Percentiles rank a stretch among this genome's conserved stretches.
phyloP scores from a whole-genome alignment of 35 echinoderm and acorn worm species.

The Apostichopus japonicus region DNA sequence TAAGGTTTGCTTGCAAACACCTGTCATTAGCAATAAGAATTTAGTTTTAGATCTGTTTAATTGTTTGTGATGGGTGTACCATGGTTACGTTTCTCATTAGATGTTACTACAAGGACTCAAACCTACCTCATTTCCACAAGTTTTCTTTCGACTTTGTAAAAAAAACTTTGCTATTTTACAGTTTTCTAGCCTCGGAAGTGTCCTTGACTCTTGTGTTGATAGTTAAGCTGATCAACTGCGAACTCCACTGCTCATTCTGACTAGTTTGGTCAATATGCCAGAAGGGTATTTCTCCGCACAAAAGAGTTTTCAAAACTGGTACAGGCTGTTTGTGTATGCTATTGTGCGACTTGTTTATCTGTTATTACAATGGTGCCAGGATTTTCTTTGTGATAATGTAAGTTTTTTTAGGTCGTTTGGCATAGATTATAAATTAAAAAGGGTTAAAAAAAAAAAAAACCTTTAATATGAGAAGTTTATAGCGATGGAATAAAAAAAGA shows the following conservation, averaged over 20 bases:
- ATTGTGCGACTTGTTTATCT: constrained; percentile 37
- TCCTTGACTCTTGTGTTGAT: constrained; percentile 3
- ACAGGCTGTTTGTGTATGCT: constrained; percentile 16
- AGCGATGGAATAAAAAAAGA: neutral
- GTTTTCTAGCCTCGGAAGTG: neutral
- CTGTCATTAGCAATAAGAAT: neutral
- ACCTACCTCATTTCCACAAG: neutral
- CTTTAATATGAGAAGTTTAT: neutral
- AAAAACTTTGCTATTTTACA: neutral
- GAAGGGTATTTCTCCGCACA: neutral
- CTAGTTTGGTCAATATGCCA: constrained; percentile 34
- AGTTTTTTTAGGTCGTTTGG: constrained; percentile 23
- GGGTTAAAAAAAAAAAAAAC: neutral
- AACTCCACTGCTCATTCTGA: neutral
- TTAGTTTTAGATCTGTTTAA: neutral
- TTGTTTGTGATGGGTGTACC: neutral
- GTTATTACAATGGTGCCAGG: constrained; percentile 48
- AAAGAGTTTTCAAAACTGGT: constrained; percentile 29
- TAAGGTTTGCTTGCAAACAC: constrained; percentile 7
- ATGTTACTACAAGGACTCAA: too few species aligned
- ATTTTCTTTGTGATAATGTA: constrained; percentile 15
- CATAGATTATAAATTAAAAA: neutral
- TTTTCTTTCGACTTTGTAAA: neutral
- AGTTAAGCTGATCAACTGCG: constrained; percentile 10
- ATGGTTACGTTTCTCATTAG: too few species aligned